Base-by-base conservation (phyloP, 2,888 invertebrate genomes). In the Oscheius sp. region DNA sequence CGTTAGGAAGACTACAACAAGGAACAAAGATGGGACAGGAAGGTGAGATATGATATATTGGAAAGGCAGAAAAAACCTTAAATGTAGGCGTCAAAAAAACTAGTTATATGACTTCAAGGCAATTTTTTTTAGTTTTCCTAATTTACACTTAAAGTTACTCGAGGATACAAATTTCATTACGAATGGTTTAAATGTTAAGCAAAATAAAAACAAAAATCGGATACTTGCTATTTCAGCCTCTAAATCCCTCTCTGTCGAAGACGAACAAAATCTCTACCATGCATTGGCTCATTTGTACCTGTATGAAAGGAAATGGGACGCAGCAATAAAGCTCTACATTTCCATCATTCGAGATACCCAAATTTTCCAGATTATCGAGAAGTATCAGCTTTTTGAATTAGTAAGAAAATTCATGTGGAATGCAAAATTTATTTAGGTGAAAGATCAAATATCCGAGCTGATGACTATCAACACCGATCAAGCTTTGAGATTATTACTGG, bases 381-480 rank as follows among this genome's bases (percentile, higher is more conserved):
- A 81, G 17, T 80, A 86, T 72, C 76, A 77, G 33, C 72, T 86
- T 2, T 86, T 86, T 45, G 65, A 65, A 9, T 44, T 14, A 44
- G 65, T 65, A 5, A 14, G 50, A 4, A 32, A 8, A 8, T 6
- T n/a, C 24, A 8, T 28, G 8, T 8, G 14, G 17, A 9, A 14
- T 2, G 36, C 14, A 41, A 2, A 20, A 33, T n/a, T 14, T 50
- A 49, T 71, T 9, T 49, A 80, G 79, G 84, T 86, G 9, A 83
- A 80, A 61, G 82, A 84, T 59, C 73, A 77, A 36, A 81, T 85
- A 22, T 74, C 78, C 22, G 84, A 85, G 14, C 67, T 86, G 71
- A 86, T 86, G 84, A 72, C 71, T 24, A 85, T 86, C 61, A 80
- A 86, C 68, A 72, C 79, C 33, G 82, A 84, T 44, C 68, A 75